Evolutionary conservation across 2,888 invertebrate species (phyloP).

Genomic region (Philopedon plagiatum): DNA sequence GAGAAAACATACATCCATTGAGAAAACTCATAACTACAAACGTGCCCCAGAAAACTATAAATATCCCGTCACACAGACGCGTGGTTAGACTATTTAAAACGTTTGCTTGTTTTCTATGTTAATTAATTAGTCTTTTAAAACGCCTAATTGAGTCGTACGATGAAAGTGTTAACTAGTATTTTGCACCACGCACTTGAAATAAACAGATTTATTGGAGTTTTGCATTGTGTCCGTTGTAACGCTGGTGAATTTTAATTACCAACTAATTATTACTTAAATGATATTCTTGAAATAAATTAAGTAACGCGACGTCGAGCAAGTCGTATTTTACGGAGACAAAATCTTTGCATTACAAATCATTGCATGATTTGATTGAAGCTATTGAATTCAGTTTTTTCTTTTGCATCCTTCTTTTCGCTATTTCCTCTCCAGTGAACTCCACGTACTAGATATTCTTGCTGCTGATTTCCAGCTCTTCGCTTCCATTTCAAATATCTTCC

Average conservation of each 20-base stretch:
- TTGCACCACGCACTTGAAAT: constrained; percentile 37
- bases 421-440: too few species aligned
- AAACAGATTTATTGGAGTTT: constrained; percentile 29
- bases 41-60: constrained; percentile 25
- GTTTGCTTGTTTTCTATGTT: constrained; percentile 34
- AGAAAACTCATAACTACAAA: constrained; percentile 6
- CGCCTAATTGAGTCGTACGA: constrained; percentile 37
- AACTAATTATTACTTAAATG: constrained; percentile 5
- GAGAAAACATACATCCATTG: neutral
- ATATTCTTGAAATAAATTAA: neutral
- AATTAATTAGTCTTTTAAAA: constrained; percentile 35
- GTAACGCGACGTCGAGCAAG: too few species aligned
- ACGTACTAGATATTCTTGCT: too few species aligned
- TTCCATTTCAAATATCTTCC: too few species aligned
- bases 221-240: constrained; percentile 15
- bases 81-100: constrained; percentile 5
- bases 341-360: too few species aligned
- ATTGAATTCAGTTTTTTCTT: too few species aligned
- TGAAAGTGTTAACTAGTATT: constrained; percentile 21
- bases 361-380: too few species aligned
- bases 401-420: too few species aligned
- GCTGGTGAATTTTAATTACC: constrained; percentile 30
- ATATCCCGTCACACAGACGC: constrained; percentile 24
- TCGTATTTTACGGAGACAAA: too few species aligned
- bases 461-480: too few species aligned